Conservation (phyloP, 92 coral and sea anemone genomes). For the Heliopora coerulea region DNA sequence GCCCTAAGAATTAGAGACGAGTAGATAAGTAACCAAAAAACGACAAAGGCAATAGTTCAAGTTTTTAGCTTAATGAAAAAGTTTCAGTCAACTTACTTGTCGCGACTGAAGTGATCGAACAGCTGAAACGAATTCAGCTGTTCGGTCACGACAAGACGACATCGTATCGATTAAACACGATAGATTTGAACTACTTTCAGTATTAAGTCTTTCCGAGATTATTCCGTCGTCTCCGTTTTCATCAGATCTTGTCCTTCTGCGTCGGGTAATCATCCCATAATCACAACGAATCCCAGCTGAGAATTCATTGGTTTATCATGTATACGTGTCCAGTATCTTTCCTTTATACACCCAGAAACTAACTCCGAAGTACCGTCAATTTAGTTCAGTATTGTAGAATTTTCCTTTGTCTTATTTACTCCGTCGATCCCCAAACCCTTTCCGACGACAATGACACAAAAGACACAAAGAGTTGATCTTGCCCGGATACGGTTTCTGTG, state of each 20-base stretch:
- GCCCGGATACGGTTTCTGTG: neutral
- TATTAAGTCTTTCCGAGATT: conserved; percentile 56
- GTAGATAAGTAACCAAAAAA: neutral
- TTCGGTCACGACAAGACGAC: conserved; percentile 98
- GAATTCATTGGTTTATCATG: neutral
- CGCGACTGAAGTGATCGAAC: conserved; percentile 90
- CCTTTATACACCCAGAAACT: conserved; percentile 6
- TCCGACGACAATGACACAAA: too few relatives aligned
- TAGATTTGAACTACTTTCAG: conserved; percentile 52
- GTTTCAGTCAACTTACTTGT: conserved; percentile 60
- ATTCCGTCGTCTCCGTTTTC: conserved; percentile 73
- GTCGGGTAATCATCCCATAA: conserved; percentile 85
- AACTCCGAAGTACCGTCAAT: neutral
- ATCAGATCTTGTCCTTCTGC: conserved; percentile 94
- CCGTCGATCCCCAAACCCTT: too few relatives aligned
- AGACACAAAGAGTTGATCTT: too few relatives aligned
- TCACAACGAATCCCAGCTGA: conserved; percentile 23
- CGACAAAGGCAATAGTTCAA: too few relatives aligned
- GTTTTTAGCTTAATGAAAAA: neutral
- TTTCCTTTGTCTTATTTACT: too few relatives aligned
- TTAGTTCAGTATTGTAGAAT: neutral
- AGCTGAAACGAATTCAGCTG: conserved; percentile 99
- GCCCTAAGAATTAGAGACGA: conserved; percentile 5
- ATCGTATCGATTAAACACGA: conserved; percentile 61
- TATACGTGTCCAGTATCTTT: conserved; percentile 8